phyloP scores from a whole-genome alignment of 2,113 vertebrate species.

The Tychaedon coryphoeus region DNA sequence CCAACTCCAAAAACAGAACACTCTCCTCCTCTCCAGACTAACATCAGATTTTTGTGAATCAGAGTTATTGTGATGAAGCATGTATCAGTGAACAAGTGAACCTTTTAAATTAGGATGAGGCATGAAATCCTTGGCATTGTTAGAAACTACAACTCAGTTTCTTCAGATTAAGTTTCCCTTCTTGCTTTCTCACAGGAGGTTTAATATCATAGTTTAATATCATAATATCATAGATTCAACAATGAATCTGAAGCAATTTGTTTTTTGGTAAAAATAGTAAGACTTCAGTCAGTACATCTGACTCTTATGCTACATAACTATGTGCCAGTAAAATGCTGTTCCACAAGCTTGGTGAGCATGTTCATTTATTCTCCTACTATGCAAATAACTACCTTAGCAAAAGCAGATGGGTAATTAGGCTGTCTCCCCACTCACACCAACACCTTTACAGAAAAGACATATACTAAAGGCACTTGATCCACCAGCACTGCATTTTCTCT shows the following conservation, averaged over 20 bases:
- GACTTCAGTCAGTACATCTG: background rate
- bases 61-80: background rate
- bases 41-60: background rate
- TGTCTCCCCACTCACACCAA: background rate
- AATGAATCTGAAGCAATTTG: background rate
- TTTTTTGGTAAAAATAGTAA: background rate
- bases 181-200: background rate
- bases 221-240: background rate
- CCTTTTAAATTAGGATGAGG: background rate
- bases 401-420: background rate
- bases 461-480: background rate
- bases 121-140: background rate
- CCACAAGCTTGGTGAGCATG: background rate
- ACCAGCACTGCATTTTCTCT: background rate
- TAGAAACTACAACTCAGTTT: background rate
- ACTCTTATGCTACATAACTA: background rate
- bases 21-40: background rate
- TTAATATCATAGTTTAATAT: background rate
- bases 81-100: fast-evolving
- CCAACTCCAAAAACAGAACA: background rate
- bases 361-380: background rate
- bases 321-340: background rate
- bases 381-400: background rate
- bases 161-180: background rate
- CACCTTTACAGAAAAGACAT: background rate